Evolutionary conservation across 2,113 vertebrate genomes (phyloP).

Genomic region (Nematolebias whitei): DNA sequence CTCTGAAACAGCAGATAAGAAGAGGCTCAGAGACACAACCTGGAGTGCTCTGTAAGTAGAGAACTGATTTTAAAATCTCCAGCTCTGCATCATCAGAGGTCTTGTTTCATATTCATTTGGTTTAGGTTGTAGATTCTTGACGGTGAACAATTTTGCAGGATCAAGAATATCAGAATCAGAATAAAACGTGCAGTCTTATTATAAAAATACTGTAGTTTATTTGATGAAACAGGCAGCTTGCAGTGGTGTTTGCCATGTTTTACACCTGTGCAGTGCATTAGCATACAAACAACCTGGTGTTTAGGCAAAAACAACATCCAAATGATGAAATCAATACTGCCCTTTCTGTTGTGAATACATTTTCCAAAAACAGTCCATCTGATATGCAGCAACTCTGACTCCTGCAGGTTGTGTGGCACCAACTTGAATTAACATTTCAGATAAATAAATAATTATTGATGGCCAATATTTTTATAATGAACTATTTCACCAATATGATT

Average conservation of each 20-base stretch:
- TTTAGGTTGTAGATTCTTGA: not conserved
- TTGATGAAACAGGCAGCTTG: slow-evolving; percentile 3
- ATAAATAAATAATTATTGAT: not conserved
- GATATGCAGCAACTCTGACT: slow-evolving; percentile 5
- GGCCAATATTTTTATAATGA: not conserved
- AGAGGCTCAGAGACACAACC: slow-evolving; percentile 81
- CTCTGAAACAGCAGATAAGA: slow-evolving; percentile 82
- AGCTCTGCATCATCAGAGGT: not conserved
- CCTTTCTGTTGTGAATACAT: slow-evolving; percentile 16
- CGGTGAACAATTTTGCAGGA: not conserved
- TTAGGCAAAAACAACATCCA: slow-evolving; percentile 6
- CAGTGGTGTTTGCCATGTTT: not conserved
- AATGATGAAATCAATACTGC: slow-evolving; percentile 19
- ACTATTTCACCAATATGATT: not conserved
- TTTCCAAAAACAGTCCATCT: not conserved
- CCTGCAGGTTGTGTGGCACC: not conserved
- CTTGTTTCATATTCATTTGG: slow-evolving; percentile 10
- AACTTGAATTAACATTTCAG: slow-evolving; percentile 13
- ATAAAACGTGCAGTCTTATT: too few relatives aligned
- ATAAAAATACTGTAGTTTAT: too few relatives aligned
- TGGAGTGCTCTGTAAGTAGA: slow-evolving; percentile 69
- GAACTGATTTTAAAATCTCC: not conserved
- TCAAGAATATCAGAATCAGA: too few relatives aligned
- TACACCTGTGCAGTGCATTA: not conserved
- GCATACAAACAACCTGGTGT: slow-evolving; percentile 4